phyloP scores from a whole-genome alignment of 2,797 vertebrate species.

The Rhinophrynus dorsalis region DNA sequence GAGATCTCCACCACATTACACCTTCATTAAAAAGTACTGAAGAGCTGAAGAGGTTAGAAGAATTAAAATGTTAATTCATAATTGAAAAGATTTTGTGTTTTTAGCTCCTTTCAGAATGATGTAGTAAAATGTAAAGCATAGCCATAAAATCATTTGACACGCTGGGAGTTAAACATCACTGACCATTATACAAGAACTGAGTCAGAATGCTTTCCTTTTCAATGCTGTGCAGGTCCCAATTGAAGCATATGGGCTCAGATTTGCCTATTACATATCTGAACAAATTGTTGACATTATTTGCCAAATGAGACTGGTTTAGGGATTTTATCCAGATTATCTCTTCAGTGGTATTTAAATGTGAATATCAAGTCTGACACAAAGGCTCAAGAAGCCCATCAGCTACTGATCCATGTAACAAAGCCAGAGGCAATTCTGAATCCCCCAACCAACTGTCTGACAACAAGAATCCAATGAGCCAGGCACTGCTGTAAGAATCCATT shows the following conservation, averaged over 20 bases:
- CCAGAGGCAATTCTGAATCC: constrained; percentile 35
- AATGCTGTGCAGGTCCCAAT: background rate
- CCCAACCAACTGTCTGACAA: constrained; percentile 25
- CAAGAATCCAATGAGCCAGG: constrained; percentile 35
- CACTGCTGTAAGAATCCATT: constrained; percentile 24
- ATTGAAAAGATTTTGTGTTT: too few species aligned
- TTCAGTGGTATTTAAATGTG: constrained; percentile 39
- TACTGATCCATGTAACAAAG: constrained; percentile 25
- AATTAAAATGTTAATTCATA: too few species aligned
- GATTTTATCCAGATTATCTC: constrained; percentile 15
- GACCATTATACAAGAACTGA: background rate
- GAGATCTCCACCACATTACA: too few species aligned
- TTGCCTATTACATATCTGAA: constrained; percentile 11
- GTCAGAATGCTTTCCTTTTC: background rate
- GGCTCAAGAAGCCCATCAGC: constrained; percentile 18
- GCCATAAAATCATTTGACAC: too few species aligned
- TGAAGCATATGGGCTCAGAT: background rate
- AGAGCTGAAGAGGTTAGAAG: too few species aligned
- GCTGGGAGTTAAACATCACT: background rate
- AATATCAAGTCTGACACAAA: constrained; percentile 25
- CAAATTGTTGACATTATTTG: constrained; percentile 13
- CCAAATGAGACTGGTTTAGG: constrained; percentile 26
- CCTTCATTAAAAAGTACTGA: too few species aligned
- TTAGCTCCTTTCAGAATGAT: too few species aligned
- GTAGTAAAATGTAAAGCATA: too few species aligned